Base-by-base conservation (phyloP, 30 jellyfish, hydroid and myxozoan genomes). In the Phacellophora camtschatica region DNA sequence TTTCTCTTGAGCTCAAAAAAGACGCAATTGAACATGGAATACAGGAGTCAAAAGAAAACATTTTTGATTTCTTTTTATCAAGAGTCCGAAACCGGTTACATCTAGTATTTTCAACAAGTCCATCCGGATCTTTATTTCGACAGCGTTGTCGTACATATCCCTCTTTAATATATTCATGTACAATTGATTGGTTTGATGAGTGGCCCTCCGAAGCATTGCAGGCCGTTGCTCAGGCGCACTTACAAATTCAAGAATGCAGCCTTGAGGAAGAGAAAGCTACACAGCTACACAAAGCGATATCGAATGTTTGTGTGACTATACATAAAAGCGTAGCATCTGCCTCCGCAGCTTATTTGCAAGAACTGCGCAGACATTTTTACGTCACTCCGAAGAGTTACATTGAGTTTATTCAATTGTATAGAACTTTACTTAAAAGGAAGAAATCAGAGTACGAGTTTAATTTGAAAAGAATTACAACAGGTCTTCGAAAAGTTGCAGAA, bases 181-280 rank as follows among this genome's bases (percentile, higher is more conserved):
- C 95, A 2, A 78, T 90, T 15, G 98, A 90, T 41, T 90, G 95
- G 96, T 90, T 36, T 71, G 90, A 77, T 23, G 86, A 83, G 42
- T 90, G 98, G 98, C 83, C 95, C 15, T 23, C 72, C n/a, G 95
- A 90, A 28, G 96, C 96, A 19, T 71, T 90, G 65, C 87, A 46
- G 34, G 66, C 84, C 11, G 96, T 90, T 41, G 98, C 98, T 8
- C 55, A 83, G 69, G 78, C 86, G 20, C 85, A 51, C 56, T 35
- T 90, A 29, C 22, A 8, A 48, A 36, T 30, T 2, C 43, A 29
- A 1, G 88, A 63, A 36, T 51, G 72, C 63, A 81, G 75, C 16
- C 61, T 20, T 15, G 77, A 81, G 20, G 65, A 22, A 66, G 51
- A 35, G n/a, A 29, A 36, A 28, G 66, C 95, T 1, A 13, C 49